Percentiles rank a stretch among this genome's conserved stretches.
These are phyloP conservation scores for Nudaria mundana DNA, from an alignment of 2,888 invertebrate genomes.

Conservation along the genomic window DNA sequence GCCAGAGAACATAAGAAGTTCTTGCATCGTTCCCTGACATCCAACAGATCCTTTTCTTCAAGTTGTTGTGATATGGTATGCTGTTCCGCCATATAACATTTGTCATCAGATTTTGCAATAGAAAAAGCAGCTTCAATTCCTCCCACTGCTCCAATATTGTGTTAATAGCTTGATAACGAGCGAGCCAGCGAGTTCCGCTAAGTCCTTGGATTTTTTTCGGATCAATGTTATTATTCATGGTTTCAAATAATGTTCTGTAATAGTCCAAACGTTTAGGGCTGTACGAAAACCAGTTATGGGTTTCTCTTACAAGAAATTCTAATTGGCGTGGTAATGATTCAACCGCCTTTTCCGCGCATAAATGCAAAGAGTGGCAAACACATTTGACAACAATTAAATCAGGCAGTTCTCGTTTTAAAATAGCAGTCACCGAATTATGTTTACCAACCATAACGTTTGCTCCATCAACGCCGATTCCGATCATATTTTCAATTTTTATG, in stretches of 20 bases:
- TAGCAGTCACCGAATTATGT: constrained; percentile 16
- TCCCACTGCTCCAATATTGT: constrained; percentile 39
- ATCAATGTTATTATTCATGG: neutral
- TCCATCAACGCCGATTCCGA: constrained; percentile 13
- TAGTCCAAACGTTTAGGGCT: constrained; percentile 23
- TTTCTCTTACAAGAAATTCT: constrained; percentile 23
- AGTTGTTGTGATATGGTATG: constrained; percentile 5
- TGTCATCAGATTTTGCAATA: constrained; percentile 24
- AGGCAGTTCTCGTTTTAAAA: constrained; percentile 15
- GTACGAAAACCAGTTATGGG: constrained; percentile 32
- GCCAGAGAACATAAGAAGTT: constrained; percentile 18
- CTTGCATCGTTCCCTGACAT: constrained; percentile 15
- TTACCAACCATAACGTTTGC: constrained; percentile 16
- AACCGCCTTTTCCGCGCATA: constrained; percentile 17
- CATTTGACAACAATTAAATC: constrained; percentile 14
- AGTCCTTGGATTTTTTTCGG: constrained; percentile 26
- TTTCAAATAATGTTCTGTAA: constrained; percentile 27
- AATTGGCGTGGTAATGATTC: constrained; percentile 15
- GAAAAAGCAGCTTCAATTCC: constrained; percentile 31
- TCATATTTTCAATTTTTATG: constrained; percentile 8
- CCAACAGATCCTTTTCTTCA: constrained; percentile 5
- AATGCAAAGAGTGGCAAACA: constrained; percentile 13
- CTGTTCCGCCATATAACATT: constrained; percentile 31
- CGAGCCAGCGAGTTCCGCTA: constrained; percentile 30
- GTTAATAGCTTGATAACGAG: constrained; percentile 20